Evolutionary conservation across 1,140 invertebrate genomes (phyloP).

Genomic region (Trachymyrmex cornetzi): DNA sequence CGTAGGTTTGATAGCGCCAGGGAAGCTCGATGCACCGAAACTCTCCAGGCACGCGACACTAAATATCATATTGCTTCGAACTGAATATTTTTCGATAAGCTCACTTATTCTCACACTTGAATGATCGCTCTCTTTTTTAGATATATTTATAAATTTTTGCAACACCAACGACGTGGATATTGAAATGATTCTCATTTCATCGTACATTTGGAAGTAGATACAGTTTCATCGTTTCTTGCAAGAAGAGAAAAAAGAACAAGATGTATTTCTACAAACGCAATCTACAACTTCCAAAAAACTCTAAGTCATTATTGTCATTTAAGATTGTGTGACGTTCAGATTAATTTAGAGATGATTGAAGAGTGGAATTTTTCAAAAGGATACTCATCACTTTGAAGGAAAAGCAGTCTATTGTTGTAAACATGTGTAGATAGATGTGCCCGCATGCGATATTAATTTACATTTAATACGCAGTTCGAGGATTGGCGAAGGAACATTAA

Average conservation of each 20-base stretch:
- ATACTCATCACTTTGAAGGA: conserved; percentile 15
- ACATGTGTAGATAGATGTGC: conserved; percentile 33
- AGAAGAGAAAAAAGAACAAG: background rate
- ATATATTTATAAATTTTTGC: conserved; percentile 44
- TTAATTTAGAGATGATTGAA: background rate
- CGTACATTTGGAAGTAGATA: conserved; percentile 3
- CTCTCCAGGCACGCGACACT: conserved; percentile 1
- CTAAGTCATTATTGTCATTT: background rate
- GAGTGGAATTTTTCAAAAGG: background rate
- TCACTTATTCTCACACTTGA: background rate
- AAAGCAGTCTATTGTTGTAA: conserved; percentile 8
- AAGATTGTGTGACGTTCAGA: background rate
- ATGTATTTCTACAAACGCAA: background rate
- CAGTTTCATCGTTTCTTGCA: background rate
- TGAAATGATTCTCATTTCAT: background rate
- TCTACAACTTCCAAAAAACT: background rate
- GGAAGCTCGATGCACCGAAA: conserved; percentile 21
- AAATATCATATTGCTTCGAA: conserved; percentile 38
- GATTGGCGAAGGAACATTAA: conserved; percentile 39
- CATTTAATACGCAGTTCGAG: background rate
- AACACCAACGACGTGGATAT: conserved; percentile 3
- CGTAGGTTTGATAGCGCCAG: conserved; percentile 28
- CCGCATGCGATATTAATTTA: conserved; percentile 11
- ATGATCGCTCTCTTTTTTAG: conserved; percentile 31
- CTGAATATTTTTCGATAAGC: conserved; percentile 29